phyloP scores from a whole-genome alignment of 2,888 invertebrate species.

The Tetheella fluctuosa region DNA sequence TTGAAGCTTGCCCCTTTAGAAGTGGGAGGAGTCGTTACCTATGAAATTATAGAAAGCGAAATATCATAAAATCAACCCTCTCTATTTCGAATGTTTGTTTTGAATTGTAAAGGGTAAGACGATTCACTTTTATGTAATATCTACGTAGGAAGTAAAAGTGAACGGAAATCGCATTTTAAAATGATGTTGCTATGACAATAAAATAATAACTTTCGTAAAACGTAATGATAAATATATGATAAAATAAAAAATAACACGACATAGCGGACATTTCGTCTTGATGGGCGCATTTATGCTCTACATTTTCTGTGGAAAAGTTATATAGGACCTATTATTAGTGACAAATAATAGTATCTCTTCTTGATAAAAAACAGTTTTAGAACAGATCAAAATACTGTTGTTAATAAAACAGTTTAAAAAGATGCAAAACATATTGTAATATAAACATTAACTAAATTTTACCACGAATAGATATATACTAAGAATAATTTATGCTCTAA shows the following conservation, averaged over 20 bases:
- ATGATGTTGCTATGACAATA: background rate
- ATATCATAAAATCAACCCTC: constrained; percentile 41
- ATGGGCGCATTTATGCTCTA: too few relatives aligned
- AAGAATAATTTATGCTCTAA: constrained; percentile 13
- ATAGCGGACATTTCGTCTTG: too few relatives aligned
- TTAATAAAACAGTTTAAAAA: too few relatives aligned
- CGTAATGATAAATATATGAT: too few relatives aligned
- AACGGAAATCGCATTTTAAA: background rate
- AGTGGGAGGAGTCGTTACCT: constrained; percentile 56
- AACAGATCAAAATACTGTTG: too few relatives aligned
- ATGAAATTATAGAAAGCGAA: constrained; percentile 49
- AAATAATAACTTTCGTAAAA: too few relatives aligned
- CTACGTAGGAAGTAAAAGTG: constrained; percentile 2
- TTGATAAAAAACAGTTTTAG: too few relatives aligned
- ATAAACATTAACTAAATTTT: background rate
- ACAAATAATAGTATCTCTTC: too few relatives aligned
- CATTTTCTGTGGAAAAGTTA: too few relatives aligned
- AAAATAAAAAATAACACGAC: too few relatives aligned
- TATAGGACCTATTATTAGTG: too few relatives aligned
- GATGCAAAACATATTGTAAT: too few relatives aligned
- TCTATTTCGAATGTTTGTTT: constrained; percentile 25
- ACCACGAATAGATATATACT: background rate
- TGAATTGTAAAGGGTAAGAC: background rate
- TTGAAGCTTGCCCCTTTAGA: constrained; percentile 44
- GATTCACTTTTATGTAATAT: constrained; percentile 1